phyloP scores from a whole-genome alignment of 2,888 invertebrate genomes.

The Sinotaia quadrata region DNA sequence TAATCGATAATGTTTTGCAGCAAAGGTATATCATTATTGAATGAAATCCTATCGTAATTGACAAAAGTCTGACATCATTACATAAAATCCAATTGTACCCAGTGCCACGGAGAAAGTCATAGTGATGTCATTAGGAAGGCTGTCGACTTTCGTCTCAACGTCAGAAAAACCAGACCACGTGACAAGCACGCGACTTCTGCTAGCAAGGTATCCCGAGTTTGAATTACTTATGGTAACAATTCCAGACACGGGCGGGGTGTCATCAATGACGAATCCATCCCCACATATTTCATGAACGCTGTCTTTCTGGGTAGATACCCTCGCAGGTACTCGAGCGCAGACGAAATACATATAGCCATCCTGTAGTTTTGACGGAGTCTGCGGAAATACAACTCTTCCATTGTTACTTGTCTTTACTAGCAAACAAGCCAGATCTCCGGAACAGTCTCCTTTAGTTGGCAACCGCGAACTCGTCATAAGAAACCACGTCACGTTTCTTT shows the following conservation, averaged over 20 bases:
- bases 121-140: slow-evolving; percentile 4
- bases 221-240: slow-evolving; percentile 2
- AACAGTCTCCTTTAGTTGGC: slow-evolving; percentile 1
- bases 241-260: slow-evolving; percentile 13
- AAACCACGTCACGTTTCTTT: slow-evolving; percentile 20
- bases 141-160: not conserved
- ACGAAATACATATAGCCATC: slow-evolving; percentile 7
- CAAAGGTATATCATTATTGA: too few relatives aligned
- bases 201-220: not conserved
- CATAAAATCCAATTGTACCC: too few relatives aligned
- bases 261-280: slow-evolving; percentile 17
- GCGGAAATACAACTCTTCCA: slow-evolving; percentile 5
- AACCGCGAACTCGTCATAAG: slow-evolving; percentile 1
- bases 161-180: slow-evolving; percentile 23
- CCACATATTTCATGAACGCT: not conserved
- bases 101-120: slow-evolving; percentile 17
- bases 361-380: not conserved
- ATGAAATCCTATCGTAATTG: too few relatives aligned
- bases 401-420: not conserved
- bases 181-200: slow-evolving; percentile 3
- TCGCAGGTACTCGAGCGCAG: not conserved
- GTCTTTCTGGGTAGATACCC: too few relatives aligned
- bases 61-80: too few relatives aligned
- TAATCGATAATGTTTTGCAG: too few relatives aligned
- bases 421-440: slow-evolving; percentile 5